Evolutionary conservation across 2,113 vertebrate species (phyloP).

Genomic region (Seriola rivoliana): DNA sequence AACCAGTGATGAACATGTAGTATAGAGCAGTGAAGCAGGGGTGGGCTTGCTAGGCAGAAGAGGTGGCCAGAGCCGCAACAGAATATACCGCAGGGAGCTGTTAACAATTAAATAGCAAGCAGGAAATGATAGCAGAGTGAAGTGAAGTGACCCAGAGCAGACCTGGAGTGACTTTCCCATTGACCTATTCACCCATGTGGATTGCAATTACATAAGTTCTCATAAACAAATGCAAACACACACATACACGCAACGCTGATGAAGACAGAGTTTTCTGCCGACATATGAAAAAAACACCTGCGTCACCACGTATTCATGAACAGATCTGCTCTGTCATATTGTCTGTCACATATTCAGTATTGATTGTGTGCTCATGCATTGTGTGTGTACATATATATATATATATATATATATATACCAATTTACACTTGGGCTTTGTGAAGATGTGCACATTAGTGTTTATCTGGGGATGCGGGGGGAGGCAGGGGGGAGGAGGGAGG

Average conservation of each 20-base stretch:
- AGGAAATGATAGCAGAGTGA: slow-evolving; percentile 15
- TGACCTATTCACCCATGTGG: slow-evolving; percentile 40
- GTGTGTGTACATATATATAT: background rate
- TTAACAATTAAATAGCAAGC: slow-evolving; percentile 8
- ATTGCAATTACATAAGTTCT: slow-evolving; percentile 25
- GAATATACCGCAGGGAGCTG: background rate
- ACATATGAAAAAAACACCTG: slow-evolving; percentile 4
- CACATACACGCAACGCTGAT: slow-evolving; percentile 9
- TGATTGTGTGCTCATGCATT: slow-evolving; percentile 40
- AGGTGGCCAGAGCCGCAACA: background rate
- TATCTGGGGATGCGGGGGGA: slow-evolving; percentile 17
- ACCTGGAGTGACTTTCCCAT: slow-evolving; percentile 24
- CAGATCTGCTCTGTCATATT: slow-evolving; percentile 19
- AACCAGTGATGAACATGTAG: background rate
- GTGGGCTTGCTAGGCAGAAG: background rate
- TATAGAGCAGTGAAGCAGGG: background rate
- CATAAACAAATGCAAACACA: slow-evolving; percentile 23
- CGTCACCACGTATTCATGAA: slow-evolving; percentile 14
- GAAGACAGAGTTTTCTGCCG: slow-evolving; percentile 18
- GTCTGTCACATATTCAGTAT: slow-evolving; percentile 19
- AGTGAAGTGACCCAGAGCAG: slow-evolving; percentile 26
- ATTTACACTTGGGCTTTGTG: slow-evolving; percentile 46
- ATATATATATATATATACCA: background rate
- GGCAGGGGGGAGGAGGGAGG: slow-evolving; percentile 6
- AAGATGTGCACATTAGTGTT: slow-evolving; percentile 55